phyloP scores from a whole-genome alignment of 2,888 invertebrate genomes.

The Drosophila eohydei region DNA sequence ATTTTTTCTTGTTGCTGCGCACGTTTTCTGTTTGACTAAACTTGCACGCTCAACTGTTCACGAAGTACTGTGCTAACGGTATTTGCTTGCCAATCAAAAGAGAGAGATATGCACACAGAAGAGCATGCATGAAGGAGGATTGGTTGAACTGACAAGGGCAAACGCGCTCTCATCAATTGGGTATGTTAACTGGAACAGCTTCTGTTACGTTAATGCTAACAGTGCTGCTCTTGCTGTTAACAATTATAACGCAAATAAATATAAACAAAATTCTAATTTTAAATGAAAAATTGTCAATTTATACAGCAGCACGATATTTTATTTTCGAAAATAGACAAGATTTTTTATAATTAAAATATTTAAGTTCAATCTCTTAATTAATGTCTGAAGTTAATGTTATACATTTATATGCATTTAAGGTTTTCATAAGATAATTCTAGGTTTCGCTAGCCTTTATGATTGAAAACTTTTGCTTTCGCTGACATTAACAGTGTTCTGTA shows the following conservation, averaged over 20 bases:
- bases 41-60: slow-evolving; percentile 80
- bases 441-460: not conserved
- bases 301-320: not conserved
- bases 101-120: slow-evolving; percentile 21
- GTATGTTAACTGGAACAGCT: slow-evolving; percentile 17
- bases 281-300: not conserved
- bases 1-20: slow-evolving; percentile 27
- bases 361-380: not conserved
- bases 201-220: slow-evolving; percentile 21
- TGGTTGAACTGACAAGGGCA: slow-evolving; percentile 36
- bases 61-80: slow-evolving; percentile 78
- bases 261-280: not conserved
- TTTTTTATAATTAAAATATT: not conserved
- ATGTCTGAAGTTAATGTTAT: not conserved
- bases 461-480: slow-evolving; percentile 4
- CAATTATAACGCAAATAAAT: not conserved
- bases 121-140: slow-evolving; percentile 19
- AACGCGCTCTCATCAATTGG: slow-evolving; percentile 7
- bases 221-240: not conserved
- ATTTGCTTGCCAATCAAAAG: slow-evolving; percentile 52
- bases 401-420: too few relatives aligned
- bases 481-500: slow-evolving; percentile 50
- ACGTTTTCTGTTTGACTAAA: slow-evolving; percentile 37
- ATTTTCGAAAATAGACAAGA: not conserved
- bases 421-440: too few relatives aligned